Base-by-base conservation (phyloP, 2,888 invertebrate species). In the Cheilosia pagana region DNA sequence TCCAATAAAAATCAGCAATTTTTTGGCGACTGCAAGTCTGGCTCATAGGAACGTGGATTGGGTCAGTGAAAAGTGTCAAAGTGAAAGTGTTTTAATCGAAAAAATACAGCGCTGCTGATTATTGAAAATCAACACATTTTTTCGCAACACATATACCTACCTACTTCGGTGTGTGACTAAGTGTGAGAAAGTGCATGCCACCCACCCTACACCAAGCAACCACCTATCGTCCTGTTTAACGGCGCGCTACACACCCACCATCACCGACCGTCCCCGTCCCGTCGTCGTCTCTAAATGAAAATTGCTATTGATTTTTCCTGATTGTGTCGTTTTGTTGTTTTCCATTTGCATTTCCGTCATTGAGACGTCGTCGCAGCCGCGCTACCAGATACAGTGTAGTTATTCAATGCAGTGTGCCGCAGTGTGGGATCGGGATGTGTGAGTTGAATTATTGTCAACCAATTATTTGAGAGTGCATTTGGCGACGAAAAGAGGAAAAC, bases 251-350 rank as follows among this genome's bases (percentile, higher is more conserved):
- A 62, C 25, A 28, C 35, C 45, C 48, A 71, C 57, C 52, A 39
- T 16, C 14, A 3, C 23, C 28, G 25, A 23, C 53, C 35, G 55
- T 25, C 41, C 1, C n/a, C 21, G 16, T 68, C 50, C 8, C 28
- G 8, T 28, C 41, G 3, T 25, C 21, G 14, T 68, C 50, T 72
- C 57, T 74, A 71, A 75, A 77, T 71, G 53, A 77, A 85, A 79
- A 85, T 85, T 81, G 67, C 81, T 85, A 85, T 85, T 81, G 85
- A 85, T 85, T 85, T 85, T 85, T 85, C 85, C 85, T 85, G 75
- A 81, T 71, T 75, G 63, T 70, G 28, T 52, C 31, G 52, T 83
- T 28, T 28, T 83, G 78, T 83, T 83, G 78, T 74, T 83, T 83
- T 81, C 85, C 85, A 71, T 59, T 76, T 81, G 81, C 81, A 81